These are phyloP conservation scores for Platycnemis pennipes DNA, from an alignment of 2,888 invertebrate genomes.

Conservation along the genomic window DNA sequence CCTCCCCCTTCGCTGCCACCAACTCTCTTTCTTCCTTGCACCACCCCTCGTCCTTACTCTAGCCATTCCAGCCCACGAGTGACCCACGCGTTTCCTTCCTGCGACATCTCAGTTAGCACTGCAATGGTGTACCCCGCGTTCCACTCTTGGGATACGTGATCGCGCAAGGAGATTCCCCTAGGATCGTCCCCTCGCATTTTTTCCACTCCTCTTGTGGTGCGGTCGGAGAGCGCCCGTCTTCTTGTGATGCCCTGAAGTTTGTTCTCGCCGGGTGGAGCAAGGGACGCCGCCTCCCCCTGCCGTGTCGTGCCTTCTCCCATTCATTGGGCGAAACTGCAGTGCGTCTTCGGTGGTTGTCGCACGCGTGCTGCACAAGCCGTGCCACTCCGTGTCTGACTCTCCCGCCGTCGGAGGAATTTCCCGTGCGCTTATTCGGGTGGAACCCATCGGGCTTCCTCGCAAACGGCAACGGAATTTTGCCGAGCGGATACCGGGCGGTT, in stretches of 20 bases:
- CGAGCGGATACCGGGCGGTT: too few relatives aligned
- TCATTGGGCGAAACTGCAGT: background rate
- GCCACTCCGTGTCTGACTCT: background rate
- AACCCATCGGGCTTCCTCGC: background rate
- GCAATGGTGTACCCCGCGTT: conserved; percentile 49
- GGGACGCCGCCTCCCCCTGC: background rate
- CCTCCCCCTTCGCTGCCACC: conserved; percentile 5
- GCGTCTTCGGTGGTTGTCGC: background rate
- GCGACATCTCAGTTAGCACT: background rate
- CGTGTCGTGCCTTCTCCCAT: background rate
- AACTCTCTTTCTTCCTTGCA: background rate
- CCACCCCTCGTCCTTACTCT: conserved; percentile 1
- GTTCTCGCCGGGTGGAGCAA: background rate
- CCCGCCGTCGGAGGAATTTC: background rate
- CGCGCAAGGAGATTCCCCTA: background rate
- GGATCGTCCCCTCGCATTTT: background rate
- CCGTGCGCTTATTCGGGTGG: background rate
- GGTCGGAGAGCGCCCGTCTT: background rate
- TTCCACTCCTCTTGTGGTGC: background rate
- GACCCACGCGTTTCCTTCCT: background rate
- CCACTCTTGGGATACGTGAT: background rate
- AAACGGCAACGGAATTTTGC: too few relatives aligned
- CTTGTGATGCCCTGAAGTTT: background rate
- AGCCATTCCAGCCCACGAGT: background rate
- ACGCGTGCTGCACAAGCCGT: background rate